phyloP scores from a whole-genome alignment of 1,140 invertebrate species.

The Melitaea cinxia region DNA sequence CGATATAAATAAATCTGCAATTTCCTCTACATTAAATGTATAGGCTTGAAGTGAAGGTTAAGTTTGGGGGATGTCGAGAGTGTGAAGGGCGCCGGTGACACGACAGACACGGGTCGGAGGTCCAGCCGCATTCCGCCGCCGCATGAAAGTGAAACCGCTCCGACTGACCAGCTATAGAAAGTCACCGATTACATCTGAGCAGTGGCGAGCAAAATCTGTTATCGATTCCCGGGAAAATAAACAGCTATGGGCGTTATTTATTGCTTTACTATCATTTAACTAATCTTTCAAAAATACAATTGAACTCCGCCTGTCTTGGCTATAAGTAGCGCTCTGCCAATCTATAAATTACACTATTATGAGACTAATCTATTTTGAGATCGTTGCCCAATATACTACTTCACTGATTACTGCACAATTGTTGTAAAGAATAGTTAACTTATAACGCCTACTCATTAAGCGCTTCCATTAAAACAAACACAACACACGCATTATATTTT shows the following conservation, averaged over 20 bases:
- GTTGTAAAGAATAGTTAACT: not conserved
- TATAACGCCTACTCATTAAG: not conserved
- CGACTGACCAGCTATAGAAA: conserved; percentile 72
- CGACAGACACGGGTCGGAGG: conserved; percentile 68
- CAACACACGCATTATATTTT: not conserved
- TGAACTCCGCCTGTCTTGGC: conserved; percentile 7
- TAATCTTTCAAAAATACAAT: conserved; percentile 19
- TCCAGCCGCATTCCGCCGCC: conserved; percentile 70
- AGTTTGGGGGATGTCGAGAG: conserved; percentile 23
- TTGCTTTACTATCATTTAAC: conserved; percentile 14
- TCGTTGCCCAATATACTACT: not conserved
- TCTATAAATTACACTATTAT: not conserved
- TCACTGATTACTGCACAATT: not conserved
- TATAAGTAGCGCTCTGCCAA: conserved; percentile 11
- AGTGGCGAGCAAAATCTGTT: conserved; percentile 68
- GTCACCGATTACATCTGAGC: conserved; percentile 75
- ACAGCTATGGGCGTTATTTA: conserved; percentile 51
- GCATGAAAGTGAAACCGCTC: conserved; percentile 77
- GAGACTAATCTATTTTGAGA: not conserved
- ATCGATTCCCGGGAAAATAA: conserved; percentile 64
- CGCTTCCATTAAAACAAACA: not conserved
- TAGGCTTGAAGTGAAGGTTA: not conserved
- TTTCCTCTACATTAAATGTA: not conserved
- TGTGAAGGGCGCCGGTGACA: conserved; percentile 46
- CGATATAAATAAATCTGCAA: not conserved